Evolutionary conservation across 2,797 vertebrate genomes (phyloP).

Genomic region (Apogon hyalosoma): DNA sequence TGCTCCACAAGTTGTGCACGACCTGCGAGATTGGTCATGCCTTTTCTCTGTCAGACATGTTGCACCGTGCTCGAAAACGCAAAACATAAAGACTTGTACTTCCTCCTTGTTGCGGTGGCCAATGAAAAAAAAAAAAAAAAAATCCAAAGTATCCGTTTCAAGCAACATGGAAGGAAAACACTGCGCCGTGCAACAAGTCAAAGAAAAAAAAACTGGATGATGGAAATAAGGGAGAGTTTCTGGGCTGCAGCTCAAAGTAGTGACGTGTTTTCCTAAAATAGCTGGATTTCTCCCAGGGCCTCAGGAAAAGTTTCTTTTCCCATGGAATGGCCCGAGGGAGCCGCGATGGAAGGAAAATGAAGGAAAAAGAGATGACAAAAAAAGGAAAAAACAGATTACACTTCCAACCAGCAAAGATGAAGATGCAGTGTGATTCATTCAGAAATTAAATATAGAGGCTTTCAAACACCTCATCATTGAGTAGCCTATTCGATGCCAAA

Average conservation of each 20-base stretch:
- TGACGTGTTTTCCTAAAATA: constrained; percentile 85
- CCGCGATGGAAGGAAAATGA: constrained; percentile 32
- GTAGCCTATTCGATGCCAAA: neutral
- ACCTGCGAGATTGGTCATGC: constrained; percentile 18
- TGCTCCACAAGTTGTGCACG: constrained; percentile 59
- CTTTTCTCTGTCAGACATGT: constrained; percentile 19
- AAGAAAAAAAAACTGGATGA: neutral
- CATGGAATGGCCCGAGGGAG: constrained; percentile 79
- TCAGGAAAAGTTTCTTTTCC: constrained; percentile 82
- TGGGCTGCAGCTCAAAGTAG: constrained; percentile 72
- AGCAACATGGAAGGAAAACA: constrained; percentile 24
- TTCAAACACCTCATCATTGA: neutral
- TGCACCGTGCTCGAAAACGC: neutral
- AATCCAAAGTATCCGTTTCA: neutral
- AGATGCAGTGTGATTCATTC: constrained; percentile 19
- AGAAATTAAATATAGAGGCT: constrained; percentile 3
- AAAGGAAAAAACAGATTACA: constrained; percentile 24
- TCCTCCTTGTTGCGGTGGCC: neutral
- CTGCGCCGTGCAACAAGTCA: constrained; percentile 56
- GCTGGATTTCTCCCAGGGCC: constrained; percentile 74
- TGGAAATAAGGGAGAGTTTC: constrained; percentile 63
- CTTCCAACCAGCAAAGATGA: constrained; percentile 14
- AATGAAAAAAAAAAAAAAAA: neutral
- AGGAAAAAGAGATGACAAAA: constrained; percentile 27
- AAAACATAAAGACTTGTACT: no score